These are phyloP conservation scores for Pissodes strobi DNA, from an alignment of 1,140 invertebrate species.

Conservation along the genomic window DNA sequence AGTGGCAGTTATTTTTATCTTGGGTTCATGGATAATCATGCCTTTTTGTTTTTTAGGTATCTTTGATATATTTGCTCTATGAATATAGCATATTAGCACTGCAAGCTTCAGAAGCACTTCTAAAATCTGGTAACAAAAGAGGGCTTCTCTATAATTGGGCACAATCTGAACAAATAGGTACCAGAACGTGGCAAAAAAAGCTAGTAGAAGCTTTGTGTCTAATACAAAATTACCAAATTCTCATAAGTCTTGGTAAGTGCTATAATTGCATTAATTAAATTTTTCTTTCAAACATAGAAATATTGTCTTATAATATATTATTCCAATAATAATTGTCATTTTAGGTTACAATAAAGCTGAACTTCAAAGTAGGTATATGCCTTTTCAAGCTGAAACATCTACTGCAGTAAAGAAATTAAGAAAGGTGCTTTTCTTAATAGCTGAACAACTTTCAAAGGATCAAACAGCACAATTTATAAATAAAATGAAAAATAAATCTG, in stretches of 20 bases:
- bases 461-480: constrained; percentile 37
- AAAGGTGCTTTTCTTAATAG: constrained; percentile 42
- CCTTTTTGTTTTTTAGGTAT: constrained; percentile 47
- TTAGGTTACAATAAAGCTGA: constrained; percentile 39
- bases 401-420: constrained; percentile 34
- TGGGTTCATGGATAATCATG: too few relatives aligned
- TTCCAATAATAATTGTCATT: constrained; percentile 18
- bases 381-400: constrained; percentile 16
- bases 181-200: constrained; percentile 38
- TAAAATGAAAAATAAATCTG: constrained; percentile 22
- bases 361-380: constrained; percentile 35
- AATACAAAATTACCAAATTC: constrained; percentile 45
- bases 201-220: constrained; percentile 45
- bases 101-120: constrained; percentile 22
- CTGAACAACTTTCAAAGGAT: constrained; percentile 37
- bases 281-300: background rate
- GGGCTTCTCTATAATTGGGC: constrained; percentile 36
- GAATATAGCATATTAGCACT: constrained; percentile 34
- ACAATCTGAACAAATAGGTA: constrained; percentile 14
- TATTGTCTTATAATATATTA: background rate
- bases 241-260: constrained; percentile 34
- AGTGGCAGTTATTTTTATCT: too few relatives aligned
- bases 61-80: constrained; percentile 43
- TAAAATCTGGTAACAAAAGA: constrained; percentile 6
- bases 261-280: background rate